Percentiles rank a stretch among this genome's conserved stretches.
phyloP scores from a whole-genome alignment of 2,888 invertebrate genomes.

The Patella ulyssiponensis region DNA sequence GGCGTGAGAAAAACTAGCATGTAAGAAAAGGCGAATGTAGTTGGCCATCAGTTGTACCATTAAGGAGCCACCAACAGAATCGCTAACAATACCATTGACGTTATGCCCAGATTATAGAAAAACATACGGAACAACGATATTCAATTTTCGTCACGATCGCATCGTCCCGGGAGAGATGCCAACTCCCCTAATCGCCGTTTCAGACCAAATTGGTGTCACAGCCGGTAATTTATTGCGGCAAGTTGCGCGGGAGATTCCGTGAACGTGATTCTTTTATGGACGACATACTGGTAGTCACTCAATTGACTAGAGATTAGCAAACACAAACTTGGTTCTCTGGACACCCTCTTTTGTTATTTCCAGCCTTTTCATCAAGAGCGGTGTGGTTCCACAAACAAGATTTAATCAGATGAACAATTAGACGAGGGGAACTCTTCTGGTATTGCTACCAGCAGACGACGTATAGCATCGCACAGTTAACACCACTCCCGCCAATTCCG shows the following conservation, averaged over 20 bases:
- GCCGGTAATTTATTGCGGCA: constrained; percentile 7
- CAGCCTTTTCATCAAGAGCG: not conserved
- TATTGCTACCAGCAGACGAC: too few relatives aligned
- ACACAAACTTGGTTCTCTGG: not conserved
- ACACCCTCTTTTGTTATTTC: not conserved
- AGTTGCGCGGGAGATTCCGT: constrained; percentile 11
- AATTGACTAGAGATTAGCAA: not conserved
- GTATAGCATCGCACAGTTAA: too few relatives aligned
- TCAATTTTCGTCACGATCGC: not conserved
- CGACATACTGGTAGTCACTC: not conserved
- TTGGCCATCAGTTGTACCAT: too few relatives aligned
- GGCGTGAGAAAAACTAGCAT: too few relatives aligned
- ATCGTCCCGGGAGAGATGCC: not conserved
- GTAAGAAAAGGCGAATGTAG: too few relatives aligned
- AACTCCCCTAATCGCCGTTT: constrained; percentile 4
- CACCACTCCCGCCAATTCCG: too few relatives aligned
- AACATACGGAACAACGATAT: constrained; percentile 4
- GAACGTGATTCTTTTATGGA: not conserved
- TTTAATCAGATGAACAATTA: constrained; percentile 6
- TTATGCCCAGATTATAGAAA: not conserved
- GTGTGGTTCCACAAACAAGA: not conserved
- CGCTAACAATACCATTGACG: too few relatives aligned
- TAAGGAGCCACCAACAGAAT: too few relatives aligned
- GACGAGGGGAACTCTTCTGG: too few relatives aligned
- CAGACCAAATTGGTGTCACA: constrained; percentile 3